Conservation (phyloP, 2,797 vertebrate genomes). For the Cuniculus paca region DNA sequence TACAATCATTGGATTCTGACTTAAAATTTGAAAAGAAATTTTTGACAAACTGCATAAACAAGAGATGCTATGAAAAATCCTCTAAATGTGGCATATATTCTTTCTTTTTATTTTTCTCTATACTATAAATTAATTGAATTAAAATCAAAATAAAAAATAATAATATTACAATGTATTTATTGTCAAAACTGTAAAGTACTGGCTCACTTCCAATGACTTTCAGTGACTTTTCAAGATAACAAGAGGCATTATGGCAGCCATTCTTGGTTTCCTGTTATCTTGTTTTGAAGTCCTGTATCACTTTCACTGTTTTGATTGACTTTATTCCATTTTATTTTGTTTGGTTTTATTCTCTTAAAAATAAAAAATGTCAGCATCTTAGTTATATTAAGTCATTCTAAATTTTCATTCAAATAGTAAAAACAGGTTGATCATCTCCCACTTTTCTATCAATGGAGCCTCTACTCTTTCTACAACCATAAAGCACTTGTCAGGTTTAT, state of each 20-base stretch:
- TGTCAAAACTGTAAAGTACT: not conserved
- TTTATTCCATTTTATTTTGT: too few relatives aligned
- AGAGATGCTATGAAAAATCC: not conserved
- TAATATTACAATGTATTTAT: not conserved
- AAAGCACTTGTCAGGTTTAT: constrained; percentile 60
- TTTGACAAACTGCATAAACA: not conserved
- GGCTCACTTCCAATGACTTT: fast-evolving
- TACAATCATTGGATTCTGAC: not conserved
- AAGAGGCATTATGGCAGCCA: too few relatives aligned
- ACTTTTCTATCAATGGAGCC: not conserved
- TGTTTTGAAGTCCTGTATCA: too few relatives aligned
- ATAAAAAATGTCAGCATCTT: not conserved
- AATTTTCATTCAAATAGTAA: constrained; percentile 57
- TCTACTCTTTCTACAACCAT: not conserved
- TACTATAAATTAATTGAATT: not conserved
- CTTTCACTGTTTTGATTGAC: too few relatives aligned
- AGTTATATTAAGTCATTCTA: not conserved
- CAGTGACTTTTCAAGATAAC: not conserved
- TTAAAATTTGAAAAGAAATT: not conserved
- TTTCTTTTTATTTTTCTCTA: not conserved
- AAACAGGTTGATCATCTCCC: not conserved
- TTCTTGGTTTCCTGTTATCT: too few relatives aligned
- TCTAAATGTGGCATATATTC: not conserved
- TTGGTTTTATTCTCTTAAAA: too few relatives aligned
- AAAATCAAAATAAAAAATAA: not conserved